Evolutionary conservation across 2,888 invertebrate genomes (phyloP).

Genomic region (Leptinotarsa tumamoca): DNA sequence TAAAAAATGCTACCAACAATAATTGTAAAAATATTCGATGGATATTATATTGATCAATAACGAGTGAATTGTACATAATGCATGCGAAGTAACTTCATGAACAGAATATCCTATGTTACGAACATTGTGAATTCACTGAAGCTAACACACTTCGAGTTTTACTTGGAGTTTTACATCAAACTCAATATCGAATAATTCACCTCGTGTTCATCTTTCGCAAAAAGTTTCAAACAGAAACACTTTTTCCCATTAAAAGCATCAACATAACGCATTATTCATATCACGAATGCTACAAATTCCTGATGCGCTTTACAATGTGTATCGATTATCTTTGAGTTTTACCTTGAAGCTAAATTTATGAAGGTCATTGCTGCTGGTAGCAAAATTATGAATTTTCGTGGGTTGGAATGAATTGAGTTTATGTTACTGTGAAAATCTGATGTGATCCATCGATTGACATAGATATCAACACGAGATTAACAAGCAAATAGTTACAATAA

Average conservation of each 20-base stretch:
- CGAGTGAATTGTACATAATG: no score
- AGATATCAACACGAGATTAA: no score
- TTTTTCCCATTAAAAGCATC: conserved; percentile 12
- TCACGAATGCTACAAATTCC: conserved; percentile 3
- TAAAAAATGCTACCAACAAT: no score
- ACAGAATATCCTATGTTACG: neutral
- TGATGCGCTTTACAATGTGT: neutral
- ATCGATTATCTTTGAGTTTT: neutral
- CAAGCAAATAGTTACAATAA: no score
- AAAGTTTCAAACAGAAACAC: conserved; percentile 2
- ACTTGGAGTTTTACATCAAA: neutral
- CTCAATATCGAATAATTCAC: conserved; percentile 1
- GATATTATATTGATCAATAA: no score
- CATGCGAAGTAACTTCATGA: no score
- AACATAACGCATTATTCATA: conserved; percentile 7
- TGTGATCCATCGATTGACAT: no score
- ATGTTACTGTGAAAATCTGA: no score
- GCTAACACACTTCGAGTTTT: neutral
- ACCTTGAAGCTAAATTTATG: neutral
- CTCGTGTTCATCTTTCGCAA: conserved; percentile 1
- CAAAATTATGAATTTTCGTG: no score
- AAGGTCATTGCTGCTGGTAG: no score
- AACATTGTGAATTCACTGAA: neutral
- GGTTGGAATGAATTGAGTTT: no score
- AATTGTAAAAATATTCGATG: no score